These are phyloP conservation scores for Slavum lentiscoides DNA, from an alignment of 2,888 invertebrate species.

Conservation along the genomic window DNA sequence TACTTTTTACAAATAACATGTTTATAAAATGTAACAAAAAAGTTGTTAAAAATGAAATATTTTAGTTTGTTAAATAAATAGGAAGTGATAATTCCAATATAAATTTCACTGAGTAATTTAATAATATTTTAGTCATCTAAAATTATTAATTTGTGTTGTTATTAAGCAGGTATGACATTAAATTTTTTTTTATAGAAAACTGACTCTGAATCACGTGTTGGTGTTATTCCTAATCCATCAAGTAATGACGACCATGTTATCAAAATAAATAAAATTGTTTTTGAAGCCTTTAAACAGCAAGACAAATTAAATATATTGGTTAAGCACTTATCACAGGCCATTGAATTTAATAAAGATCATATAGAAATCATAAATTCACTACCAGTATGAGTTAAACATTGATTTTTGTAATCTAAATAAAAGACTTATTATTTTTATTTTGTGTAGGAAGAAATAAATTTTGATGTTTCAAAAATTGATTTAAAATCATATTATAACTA, in stretches of 20 bases:
- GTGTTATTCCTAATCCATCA: constrained; percentile 64
- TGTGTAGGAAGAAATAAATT: constrained; percentile 33
- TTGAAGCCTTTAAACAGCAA: constrained; percentile 66
- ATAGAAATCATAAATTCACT: constrained; percentile 35
- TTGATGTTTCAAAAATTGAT: constrained; percentile 34
- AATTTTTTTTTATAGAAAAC: constrained; percentile 64
- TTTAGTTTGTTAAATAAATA: too few species aligned
- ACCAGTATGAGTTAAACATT: constrained; percentile 18
- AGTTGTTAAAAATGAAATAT: too few species aligned
- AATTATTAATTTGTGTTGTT: too few species aligned
- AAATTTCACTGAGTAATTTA: too few species aligned
- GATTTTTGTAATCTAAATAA: not conserved
- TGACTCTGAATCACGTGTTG: constrained; percentile 71
- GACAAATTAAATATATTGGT: constrained; percentile 59
- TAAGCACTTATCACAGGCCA: constrained; percentile 26
- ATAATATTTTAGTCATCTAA: too few species aligned
- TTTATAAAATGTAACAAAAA: too few species aligned
- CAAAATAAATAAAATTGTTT: constrained; percentile 67
- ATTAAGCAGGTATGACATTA: not conserved
- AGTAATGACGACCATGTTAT: constrained; percentile 38
- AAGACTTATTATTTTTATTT: not conserved
- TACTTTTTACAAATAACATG: too few species aligned
- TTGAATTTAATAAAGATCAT: constrained; percentile 30
- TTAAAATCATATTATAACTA: constrained; percentile 6
- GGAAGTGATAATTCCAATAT: too few species aligned